Conservation (phyloP, 2,797 vertebrate species). For the Hoplostethus mediterraneus region DNA sequence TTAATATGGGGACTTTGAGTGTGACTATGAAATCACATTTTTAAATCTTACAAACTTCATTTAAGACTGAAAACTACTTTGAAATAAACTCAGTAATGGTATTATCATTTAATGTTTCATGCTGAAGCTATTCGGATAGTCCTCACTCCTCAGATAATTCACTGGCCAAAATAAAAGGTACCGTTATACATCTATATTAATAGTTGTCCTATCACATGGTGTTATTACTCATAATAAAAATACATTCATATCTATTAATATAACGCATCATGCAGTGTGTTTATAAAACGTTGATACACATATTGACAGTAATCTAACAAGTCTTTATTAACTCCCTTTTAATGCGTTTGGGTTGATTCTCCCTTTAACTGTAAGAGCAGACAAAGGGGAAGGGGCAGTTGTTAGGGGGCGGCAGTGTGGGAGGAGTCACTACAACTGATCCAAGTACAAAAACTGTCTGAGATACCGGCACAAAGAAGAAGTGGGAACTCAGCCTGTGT, state of each 20-base stretch:
- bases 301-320: not conserved
- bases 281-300: not conserved
- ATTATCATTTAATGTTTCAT: too few species aligned
- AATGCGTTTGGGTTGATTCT: conserved; percentile 27
- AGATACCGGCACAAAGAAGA: conserved; percentile 69
- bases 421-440: conserved; percentile 58
- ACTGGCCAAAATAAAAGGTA: not conserved
- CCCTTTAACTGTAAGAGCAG: conserved; percentile 48
- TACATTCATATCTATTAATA: not conserved
- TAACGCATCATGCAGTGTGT: not conserved
- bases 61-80: too few species aligned
- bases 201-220: too few species aligned
- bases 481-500: conserved; percentile 40
- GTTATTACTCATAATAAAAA: too few species aligned
- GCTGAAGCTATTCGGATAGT: not conserved
- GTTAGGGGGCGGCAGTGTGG: conserved; percentile 27
- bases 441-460: conserved; percentile 67
- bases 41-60: too few species aligned
- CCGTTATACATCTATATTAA: too few species aligned
- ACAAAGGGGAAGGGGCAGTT: conserved; percentile 74
- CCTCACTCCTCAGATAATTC: not conserved
- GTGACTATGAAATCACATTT: too few species aligned
- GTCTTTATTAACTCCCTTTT: conserved; percentile 19
- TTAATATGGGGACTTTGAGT: too few species aligned
- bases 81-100: too few species aligned